A percentile compares a stretch with the other conserved stretches of the same genome.
phyloP scores from a whole-genome alignment of 2,113 vertebrate genomes.

The Fulica atra region DNA sequence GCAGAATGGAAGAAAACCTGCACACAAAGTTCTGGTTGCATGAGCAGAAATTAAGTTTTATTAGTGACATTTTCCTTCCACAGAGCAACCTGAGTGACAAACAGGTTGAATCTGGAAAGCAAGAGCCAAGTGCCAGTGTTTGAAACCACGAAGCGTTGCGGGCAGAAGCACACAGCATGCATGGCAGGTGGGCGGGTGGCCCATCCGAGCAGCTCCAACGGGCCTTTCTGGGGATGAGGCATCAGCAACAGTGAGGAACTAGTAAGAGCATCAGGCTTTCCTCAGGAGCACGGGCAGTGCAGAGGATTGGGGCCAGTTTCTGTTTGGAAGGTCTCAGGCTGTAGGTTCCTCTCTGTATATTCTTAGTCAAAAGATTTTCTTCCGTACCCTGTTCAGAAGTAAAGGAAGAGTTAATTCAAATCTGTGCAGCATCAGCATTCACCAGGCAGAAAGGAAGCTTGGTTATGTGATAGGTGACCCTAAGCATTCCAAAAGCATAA shows the following conservation, averaged over 20 bases:
- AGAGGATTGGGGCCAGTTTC: not conserved
- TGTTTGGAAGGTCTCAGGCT: not conserved
- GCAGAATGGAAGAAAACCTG: not conserved
- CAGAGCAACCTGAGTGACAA: not conserved
- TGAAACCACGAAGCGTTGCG: not conserved
- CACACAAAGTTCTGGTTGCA: conserved; percentile 13
- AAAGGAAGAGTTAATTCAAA: not conserved
- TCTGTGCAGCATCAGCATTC: not conserved
- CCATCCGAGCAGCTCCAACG: not conserved
- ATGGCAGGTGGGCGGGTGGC: not conserved
- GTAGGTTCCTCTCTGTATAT: not conserved
- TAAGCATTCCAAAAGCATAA: not conserved
- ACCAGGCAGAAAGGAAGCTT: not conserved
- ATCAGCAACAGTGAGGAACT: not conserved
- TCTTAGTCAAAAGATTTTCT: conserved; percentile 59
- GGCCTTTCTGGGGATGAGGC: not conserved
- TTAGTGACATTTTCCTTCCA: conserved; percentile 4
- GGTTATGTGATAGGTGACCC: not conserved
- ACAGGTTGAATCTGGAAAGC: not conserved
- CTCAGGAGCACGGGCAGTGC: not conserved
- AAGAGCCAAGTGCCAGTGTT: not conserved
- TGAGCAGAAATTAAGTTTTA: conserved; percentile 60
- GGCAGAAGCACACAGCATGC: not conserved
- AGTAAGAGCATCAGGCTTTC: not conserved
- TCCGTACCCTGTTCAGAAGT: conserved; percentile 11